Base-by-base conservation (phyloP, 2,113 vertebrate genomes). In the Syngnathus scovelli region DNA sequence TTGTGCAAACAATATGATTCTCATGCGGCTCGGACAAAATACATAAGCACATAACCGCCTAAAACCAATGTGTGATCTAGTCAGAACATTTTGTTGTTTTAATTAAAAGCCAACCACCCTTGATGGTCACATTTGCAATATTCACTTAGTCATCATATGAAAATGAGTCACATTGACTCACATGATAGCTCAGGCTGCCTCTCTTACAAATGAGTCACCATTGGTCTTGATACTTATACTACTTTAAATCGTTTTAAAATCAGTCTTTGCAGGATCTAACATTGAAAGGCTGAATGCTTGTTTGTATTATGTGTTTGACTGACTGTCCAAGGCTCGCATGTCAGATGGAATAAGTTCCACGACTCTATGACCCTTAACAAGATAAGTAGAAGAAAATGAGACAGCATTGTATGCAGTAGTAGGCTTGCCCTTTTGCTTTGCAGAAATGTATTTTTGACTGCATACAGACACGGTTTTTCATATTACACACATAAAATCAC, bases 1-100 rank as follows among this genome's bases (percentile, higher is more conserved):
- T 59, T 67, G 66, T 75, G 72, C 74, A 78, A 79, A 80, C 81
- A 65, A 61, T 18, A 73, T 74, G 78, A 83, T 74, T 78, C 76
- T 74, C 75, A 88, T 81, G 81, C 75, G 69, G 73, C 75, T 81
- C 75, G 65, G 70, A 59, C 56, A 43, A 23, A 82, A 67, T 59
- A 63, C 71, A 75, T 62, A 43, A 68, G 75, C 66, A 73, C 66
- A 78, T 64, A 74, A 60, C 43, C 69, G 15, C 49, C 61, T 61
- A 54, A 71, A 36, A 78, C 64, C 70, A 72, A 66, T 61, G 21
- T 61, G 21, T 61, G 72, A 78, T 59, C 61, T 63, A 27, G 61
- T 76, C 56, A 48, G 49, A 74, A 77, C 62, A 65, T 68, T 78
- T 60, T 39, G n/a, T 52, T 19, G 8, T 61, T 61, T 39, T n/a